Evolutionary conservation across 92 coral and sea anemone species (phyloP), one percentile per base, ranked within the genome.

Genomic region (Parazoanthus darwini): DNA sequence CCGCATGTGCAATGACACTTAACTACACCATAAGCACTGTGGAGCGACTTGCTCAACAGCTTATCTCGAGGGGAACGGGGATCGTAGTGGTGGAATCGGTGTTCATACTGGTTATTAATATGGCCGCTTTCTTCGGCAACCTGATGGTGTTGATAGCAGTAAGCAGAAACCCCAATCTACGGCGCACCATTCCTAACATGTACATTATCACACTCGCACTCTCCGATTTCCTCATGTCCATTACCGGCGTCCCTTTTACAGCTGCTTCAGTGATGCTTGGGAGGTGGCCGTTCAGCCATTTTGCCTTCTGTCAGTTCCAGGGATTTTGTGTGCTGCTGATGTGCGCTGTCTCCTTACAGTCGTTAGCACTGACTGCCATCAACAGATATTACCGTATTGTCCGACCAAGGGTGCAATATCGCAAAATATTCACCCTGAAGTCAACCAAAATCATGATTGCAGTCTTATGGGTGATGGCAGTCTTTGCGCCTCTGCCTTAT

Each of bases 401-500:
- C 29, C 91, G 92, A 44, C 70, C 94, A 20, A 90, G 82, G 8
- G 86, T 79, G 70, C 85, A 82, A 35, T 94, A 94, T 85, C 92
- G 83, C 33, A 90, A 82, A 68, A 81, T 90, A 46, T 92, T 92
- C 86, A 90, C 94, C 46, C 9, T 74, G 74, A 92, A 75, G 76
- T 88, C 93, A 20, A 92, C 93, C 20, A 90, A 89, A 75, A 10
- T 77, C 43, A 90, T 92, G 10, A 88, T 94, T 77, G 82, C 39
- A 48, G 48, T 90, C 51, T 58, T 92, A 74, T 94, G 94, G 96
- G 3, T 85, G 4, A 42, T 89, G 82, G 96, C 96, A 36, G 63
- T 94, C 15, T 82, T 94, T 16, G 93, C 96, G 9, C 94, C 96
- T 36, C 85, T 92, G 20, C 94, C 94, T 2, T 94, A 94, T 59